Conservation (phyloP, 2,888 invertebrate genomes). For the Protodeltote pygarga region DNA sequence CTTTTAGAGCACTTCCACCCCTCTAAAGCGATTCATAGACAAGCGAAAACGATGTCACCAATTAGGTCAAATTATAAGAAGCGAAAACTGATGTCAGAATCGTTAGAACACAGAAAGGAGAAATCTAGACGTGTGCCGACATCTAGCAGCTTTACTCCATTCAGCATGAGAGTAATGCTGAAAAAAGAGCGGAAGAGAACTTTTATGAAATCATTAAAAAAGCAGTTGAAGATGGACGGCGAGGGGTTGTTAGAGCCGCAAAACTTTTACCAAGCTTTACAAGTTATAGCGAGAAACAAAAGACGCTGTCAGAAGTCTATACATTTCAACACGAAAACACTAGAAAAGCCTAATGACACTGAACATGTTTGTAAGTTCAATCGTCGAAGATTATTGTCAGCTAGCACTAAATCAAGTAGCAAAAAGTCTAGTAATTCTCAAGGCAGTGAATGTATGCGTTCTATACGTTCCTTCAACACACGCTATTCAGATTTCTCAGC, state of each 20-base stretch:
- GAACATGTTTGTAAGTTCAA: conserved; percentile 54
- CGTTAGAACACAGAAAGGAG: conserved; percentile 40
- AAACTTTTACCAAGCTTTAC: conserved; percentile 68
- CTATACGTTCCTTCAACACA: not conserved
- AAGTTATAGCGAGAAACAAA: conserved; percentile 65
- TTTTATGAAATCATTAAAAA: conserved; percentile 62
- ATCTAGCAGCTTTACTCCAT: conserved; percentile 18
- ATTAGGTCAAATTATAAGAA: not conserved
- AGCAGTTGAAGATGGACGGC: conserved; percentile 56
- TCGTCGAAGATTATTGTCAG: conserved; percentile 53
- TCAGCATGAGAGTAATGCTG: conserved; percentile 8
- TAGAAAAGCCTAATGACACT: conserved; percentile 2
- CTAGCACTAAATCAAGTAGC: conserved; percentile 23
- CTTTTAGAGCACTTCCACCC: conserved; percentile 6
- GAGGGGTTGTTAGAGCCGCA: conserved; percentile 58
- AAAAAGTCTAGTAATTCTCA: conserved; percentile 19
- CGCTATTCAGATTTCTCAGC: not conserved
- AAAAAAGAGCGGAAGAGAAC: conserved; percentile 53
- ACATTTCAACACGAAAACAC: too few species aligned
- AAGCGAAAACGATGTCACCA: not conserved
- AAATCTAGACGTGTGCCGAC: not conserved
- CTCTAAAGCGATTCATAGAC: too few species aligned
- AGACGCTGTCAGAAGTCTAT: conserved; percentile 34
- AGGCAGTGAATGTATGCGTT: not conserved
- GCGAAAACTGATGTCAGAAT: conserved; percentile 33